Evolutionary conservation across 1,140 invertebrate genomes (phyloP), one percentile per base, ranked within the genome.

Genomic region (Calephelis virginiensis): DNA sequence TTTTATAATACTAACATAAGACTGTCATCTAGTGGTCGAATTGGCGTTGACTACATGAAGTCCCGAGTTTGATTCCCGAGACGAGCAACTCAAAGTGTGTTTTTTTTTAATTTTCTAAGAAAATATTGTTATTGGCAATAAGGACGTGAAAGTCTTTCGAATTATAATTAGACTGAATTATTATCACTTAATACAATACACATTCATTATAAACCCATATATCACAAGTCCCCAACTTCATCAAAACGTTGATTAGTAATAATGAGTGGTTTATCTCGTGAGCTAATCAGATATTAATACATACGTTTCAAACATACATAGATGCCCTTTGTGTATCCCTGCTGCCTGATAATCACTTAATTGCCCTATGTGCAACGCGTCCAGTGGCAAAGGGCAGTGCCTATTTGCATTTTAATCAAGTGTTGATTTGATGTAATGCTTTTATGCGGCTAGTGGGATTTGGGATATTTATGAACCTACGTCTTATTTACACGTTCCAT

Each of bases 321-420:
- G 28, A 28, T 28, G 37, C 53, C 53, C 53, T 59, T 59, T 59
- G 53, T 59, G 53, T 38, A 38, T 59, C 53, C 28, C 53, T 37
- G 28, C 53, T 61, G 60, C 64, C 64, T 61, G 62, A 69, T 71
- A 71, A 71, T 71, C 63, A 68, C 56, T 64, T 72, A 82, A 80
- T 82, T 83, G 79, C 76, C 66, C 69, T 70, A 37, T 59, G 53
- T 37, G 50, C 50, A 37, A 50, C 10, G 67, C 71, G 74, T 77
- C 75, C 82, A 71, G 61, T 46, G 63, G 70, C 77, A 78, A 80
- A 81, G 74, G 76, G 80, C 69, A 37, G 68, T 9, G 7, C 7
- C 71, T 64, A 86, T 89, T 86, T 87, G 83, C 83, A 89, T 89
- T 89, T 87, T 86, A 85, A 89, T 86, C 76, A 85, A 78, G 79